A percentile compares a stretch with the other conserved stretches of the same genome.
Evolutionary conservation across 1,140 invertebrate species (phyloP).

Genomic region (Leptinotarsa texana): DNA sequence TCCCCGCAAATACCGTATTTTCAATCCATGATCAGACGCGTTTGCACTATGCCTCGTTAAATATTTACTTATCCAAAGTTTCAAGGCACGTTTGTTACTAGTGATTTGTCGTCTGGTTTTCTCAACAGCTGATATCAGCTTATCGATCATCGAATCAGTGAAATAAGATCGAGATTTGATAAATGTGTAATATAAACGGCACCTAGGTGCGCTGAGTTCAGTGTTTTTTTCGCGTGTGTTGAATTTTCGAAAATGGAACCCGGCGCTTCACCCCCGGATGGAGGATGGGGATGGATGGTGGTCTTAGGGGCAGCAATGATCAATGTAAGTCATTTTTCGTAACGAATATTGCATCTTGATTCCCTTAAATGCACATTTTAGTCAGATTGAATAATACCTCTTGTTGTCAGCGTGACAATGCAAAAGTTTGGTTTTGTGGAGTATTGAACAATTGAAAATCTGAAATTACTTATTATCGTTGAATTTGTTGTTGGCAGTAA

Average conservation of each 20-base stretch:
- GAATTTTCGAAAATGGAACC: background rate
- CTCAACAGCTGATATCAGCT: background rate
- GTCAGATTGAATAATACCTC: too few species aligned
- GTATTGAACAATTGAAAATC: too few species aligned
- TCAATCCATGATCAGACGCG: background rate
- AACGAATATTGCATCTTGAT: too few species aligned
- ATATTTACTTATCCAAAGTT: background rate
- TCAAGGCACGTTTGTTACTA: background rate
- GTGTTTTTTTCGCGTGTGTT: background rate
- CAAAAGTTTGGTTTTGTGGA: too few species aligned
- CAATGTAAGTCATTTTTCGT: slow-evolving; percentile 61
- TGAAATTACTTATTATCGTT: too few species aligned
- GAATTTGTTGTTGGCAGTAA: too few species aligned
- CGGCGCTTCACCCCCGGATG: slow-evolving; percentile 58
- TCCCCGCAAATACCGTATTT: background rate
- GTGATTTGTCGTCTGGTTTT: background rate
- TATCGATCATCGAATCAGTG: background rate
- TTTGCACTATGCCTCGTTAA: background rate
- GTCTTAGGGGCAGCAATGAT: slow-evolving; percentile 64
- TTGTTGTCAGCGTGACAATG: too few species aligned
- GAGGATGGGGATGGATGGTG: slow-evolving; percentile 71
- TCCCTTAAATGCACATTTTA: too few species aligned
- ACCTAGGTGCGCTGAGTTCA: background rate
- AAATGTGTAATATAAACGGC: background rate
- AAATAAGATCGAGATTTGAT: background rate